Percentiles rank a stretch among this genome's conserved stretches.
Evolutionary conservation across 2,797 vertebrate species (phyloP).

Genomic region (Zalophus californianus): DNA sequence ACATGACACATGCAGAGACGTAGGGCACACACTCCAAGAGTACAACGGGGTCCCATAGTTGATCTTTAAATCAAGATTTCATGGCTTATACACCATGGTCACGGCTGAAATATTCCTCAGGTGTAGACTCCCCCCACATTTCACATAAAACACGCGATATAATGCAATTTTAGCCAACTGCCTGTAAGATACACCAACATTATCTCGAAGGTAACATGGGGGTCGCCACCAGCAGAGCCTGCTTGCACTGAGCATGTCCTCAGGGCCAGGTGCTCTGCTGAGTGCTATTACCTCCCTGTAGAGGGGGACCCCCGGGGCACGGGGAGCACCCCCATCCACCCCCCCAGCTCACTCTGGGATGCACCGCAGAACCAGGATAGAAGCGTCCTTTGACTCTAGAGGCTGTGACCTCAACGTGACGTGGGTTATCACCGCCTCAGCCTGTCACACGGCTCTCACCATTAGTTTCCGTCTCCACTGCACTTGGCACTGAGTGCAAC

Average conservation of each 20-base stretch:
- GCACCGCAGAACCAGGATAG: neutral
- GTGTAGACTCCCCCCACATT: neutral
- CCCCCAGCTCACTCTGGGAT: too few species aligned
- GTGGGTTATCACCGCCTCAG: neutral
- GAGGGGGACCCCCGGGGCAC: neutral
- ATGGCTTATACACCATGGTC: rapidly evolving
- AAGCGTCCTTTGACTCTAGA: neutral
- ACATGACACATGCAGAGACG: neutral
- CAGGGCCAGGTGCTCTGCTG: rapidly evolving
- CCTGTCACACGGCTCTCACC: neutral
- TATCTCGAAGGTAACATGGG: neutral
- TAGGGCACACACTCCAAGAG: too few species aligned
- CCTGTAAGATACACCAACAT: neutral
- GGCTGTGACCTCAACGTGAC: too few species aligned
- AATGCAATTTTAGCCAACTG: rapidly evolving
- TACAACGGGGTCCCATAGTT: neutral
- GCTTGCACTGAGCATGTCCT: neutral
- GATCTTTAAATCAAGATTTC: neutral
- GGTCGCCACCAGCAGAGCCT: neutral
- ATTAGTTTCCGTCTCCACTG: neutral
- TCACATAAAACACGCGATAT: neutral
- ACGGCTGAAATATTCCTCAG: neutral
- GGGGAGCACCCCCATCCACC: neutral
- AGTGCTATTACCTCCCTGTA: neutral
- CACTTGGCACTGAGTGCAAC: neutral